Evolutionary conservation across 2,113 vertebrate species (phyloP).

Genomic region (Meles meles): DNA sequence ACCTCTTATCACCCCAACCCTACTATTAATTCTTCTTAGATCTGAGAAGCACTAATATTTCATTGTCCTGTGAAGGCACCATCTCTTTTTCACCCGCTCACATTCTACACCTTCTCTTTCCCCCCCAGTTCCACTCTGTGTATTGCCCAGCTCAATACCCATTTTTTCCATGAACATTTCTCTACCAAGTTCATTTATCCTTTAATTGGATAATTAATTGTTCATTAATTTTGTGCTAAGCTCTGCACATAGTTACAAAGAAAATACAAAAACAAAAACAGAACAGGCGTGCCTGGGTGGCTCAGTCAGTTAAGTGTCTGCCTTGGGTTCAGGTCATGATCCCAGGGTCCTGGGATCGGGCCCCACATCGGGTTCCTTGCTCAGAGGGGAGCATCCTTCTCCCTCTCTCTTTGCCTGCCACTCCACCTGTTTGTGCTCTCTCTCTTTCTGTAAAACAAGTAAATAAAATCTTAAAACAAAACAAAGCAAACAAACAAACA

Average conservation of each 20-base stretch:
- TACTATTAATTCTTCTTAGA: not conserved
- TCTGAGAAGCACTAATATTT: not conserved
- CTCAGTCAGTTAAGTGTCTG: too few species aligned
- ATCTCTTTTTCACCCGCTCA: not conserved
- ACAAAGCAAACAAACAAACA: not conserved
- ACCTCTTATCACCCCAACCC: not conserved
- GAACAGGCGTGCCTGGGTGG: too few species aligned
- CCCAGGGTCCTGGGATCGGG: too few species aligned
- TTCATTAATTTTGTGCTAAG: not conserved
- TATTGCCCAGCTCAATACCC: not conserved
- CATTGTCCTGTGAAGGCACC: not conserved
- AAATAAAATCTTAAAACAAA: not conserved
- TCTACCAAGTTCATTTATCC: not conserved
- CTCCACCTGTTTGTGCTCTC: too few species aligned
- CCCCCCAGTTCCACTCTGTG: not conserved
- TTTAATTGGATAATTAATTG: not conserved
- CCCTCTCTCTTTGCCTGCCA: too few species aligned
- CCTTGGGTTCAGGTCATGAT: too few species aligned
- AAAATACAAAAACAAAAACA: not conserved
- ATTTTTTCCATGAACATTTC: not conserved
- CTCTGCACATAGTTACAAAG: not conserved
- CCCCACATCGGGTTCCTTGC: too few species aligned
- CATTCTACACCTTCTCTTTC: not conserved
- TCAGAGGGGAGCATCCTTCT: too few species aligned
- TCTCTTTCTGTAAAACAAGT: too few species aligned